These are phyloP conservation scores for Empidonax alnorum DNA, from an alignment of 2,113 vertebrate species.

Conservation along the genomic window DNA sequence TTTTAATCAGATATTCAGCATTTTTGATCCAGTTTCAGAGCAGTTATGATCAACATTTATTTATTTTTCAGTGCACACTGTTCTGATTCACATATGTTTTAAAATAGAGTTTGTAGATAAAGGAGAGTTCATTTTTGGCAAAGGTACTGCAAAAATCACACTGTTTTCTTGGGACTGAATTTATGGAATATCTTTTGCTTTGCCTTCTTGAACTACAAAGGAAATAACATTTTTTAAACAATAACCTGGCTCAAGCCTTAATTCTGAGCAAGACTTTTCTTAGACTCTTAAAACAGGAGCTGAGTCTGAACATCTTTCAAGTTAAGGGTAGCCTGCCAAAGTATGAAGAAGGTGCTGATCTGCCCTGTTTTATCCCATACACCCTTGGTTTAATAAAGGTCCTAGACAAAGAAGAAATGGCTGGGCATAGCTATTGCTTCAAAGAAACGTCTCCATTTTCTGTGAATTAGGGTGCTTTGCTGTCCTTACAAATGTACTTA, in stretches of 20 bases:
- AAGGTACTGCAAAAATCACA: not conserved
- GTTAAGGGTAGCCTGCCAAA: not conserved
- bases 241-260: not conserved
- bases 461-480: not conserved
- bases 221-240: not conserved
- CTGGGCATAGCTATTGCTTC: not conserved
- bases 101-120: not conserved
- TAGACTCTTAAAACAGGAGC: not conserved
- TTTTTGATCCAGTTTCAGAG: not conserved
- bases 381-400: not conserved
- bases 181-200: not conserved
- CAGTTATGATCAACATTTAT: not conserved
- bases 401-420: not conserved
- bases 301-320: not conserved
- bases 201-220: not conserved
- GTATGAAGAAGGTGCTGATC: not conserved
- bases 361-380: not conserved
- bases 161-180: not conserved
- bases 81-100: not conserved
- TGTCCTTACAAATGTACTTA: not conserved
- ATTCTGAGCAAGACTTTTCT: not conserved
- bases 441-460: fast-evolving
- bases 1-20: not conserved
- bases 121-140: not conserved
- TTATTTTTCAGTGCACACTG: not conserved